Conservation (phyloP, 2,888 invertebrate genomes). For the Ophonus ardosiacus region DNA sequence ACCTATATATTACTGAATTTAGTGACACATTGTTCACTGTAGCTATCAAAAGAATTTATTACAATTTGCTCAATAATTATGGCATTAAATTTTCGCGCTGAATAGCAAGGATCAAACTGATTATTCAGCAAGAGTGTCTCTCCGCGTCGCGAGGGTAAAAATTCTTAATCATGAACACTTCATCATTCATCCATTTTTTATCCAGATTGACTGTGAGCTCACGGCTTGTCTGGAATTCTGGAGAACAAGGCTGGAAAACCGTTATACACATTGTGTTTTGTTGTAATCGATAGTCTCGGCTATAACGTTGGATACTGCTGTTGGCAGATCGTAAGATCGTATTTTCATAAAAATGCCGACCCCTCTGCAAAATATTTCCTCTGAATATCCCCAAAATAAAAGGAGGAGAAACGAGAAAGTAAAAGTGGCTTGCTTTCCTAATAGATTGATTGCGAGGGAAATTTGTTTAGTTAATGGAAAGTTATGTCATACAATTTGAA, state of each 20-base stretch:
- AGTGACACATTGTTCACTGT: too few relatives aligned
- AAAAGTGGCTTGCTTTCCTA: constrained; percentile 7
- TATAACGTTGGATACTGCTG: constrained; percentile 13
- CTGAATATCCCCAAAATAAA: constrained; percentile 15
- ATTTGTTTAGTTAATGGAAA: constrained; percentile 11
- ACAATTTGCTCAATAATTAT: background rate
- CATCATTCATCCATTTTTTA: constrained; percentile 27
- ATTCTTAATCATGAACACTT: constrained; percentile 6
- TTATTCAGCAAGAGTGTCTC: background rate
- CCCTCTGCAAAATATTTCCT: background rate
- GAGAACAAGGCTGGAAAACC: background rate
- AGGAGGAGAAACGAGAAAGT: constrained; percentile 1
- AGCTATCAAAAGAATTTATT: background rate
- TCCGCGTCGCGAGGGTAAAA: background rate
- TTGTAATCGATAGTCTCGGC: constrained; percentile 32
- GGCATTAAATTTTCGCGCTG: background rate
- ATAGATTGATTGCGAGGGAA: constrained; percentile 12
- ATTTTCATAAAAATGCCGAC: constrained; percentile 36
- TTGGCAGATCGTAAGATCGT: constrained; percentile 10
- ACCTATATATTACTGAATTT: too few relatives aligned
- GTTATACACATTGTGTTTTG: constrained; percentile 38
- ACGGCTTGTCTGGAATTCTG: background rate
- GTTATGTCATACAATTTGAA: background rate
- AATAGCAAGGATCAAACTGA: background rate
- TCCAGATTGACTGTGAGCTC: constrained; percentile 10